Percentiles rank a stretch among this genome's conserved stretches.
Evolutionary conservation across 1,140 invertebrate genomes (phyloP).

Genomic region (Megathymus violae): DNA sequence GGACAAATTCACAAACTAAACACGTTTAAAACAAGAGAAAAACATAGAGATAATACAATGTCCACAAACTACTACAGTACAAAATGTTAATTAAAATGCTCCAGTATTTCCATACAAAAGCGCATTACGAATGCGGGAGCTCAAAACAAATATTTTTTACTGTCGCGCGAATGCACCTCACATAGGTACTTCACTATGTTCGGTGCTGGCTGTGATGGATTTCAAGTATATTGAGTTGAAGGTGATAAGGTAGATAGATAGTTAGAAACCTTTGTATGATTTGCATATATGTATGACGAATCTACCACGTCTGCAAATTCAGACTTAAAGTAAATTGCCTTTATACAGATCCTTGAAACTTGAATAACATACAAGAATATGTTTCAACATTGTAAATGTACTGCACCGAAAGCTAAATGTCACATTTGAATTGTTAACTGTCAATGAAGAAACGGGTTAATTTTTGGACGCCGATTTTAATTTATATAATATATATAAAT

Average conservation of each 20-base stretch:
- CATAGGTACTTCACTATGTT: conserved; percentile 11
- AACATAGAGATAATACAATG: not conserved
- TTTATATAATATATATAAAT: no score
- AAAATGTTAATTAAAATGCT: conserved; percentile 9
- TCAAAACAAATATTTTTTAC: conserved; percentile 24
- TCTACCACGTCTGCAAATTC: no score
- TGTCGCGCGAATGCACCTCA: conserved; percentile 22
- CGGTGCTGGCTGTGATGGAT: not conserved
- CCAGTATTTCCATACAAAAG: not conserved
- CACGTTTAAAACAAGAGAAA: not conserved
- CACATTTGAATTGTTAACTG: no score
- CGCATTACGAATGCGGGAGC: conserved; percentile 7
- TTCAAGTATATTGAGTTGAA: not conserved
- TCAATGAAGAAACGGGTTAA: no score
- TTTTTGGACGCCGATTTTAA: no score
- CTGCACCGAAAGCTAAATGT: no score
- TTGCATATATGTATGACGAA: no score
- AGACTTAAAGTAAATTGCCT: no score
- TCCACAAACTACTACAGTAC: not conserved
- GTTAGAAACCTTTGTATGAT: not conserved
- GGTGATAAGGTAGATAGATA: not conserved
- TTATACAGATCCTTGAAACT: no score
- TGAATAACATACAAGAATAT: no score
- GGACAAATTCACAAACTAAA: no score
- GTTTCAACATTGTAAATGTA: no score